These are phyloP conservation scores for Oreochromis grahami DNA, from an alignment of 2,797 vertebrate species.

Conservation along the genomic window DNA sequence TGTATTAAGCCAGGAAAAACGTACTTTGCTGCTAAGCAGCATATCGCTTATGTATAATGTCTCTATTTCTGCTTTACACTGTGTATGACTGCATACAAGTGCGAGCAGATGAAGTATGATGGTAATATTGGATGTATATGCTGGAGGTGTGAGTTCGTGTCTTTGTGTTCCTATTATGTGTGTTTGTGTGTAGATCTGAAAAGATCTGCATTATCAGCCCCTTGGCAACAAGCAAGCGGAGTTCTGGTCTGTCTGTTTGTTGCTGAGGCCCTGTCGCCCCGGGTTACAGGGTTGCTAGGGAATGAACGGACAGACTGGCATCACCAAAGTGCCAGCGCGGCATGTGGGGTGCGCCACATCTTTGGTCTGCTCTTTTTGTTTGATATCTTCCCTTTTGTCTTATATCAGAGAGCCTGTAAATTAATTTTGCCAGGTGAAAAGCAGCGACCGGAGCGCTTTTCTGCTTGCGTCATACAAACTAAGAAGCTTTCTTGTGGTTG, in stretches of 20 bases:
- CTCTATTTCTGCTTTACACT: background rate
- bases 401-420: background rate
- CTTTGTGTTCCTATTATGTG: background rate
- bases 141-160: background rate
- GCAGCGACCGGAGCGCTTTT: background rate
- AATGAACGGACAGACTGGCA: conserved; percentile 45
- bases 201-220: conserved; percentile 28
- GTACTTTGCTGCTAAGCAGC: background rate
- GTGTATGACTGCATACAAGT: background rate
- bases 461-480: background rate
- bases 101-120: background rate
- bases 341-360: conserved; percentile 25
- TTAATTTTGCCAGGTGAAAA: background rate
- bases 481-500: background rate
- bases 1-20: background rate
- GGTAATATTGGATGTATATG: background rate
- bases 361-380: background rate
- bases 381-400: background rate
- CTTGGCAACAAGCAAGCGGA: conserved; percentile 42
- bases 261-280: conserved; percentile 46
- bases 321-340: conserved; percentile 26
- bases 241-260: conserved; percentile 40
- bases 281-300: conserved; percentile 63
- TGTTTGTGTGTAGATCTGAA: background rate
- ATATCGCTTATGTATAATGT: background rate